Conservation (phyloP, 2,797 vertebrate genomes). For the Anguilla anguilla region DNA sequence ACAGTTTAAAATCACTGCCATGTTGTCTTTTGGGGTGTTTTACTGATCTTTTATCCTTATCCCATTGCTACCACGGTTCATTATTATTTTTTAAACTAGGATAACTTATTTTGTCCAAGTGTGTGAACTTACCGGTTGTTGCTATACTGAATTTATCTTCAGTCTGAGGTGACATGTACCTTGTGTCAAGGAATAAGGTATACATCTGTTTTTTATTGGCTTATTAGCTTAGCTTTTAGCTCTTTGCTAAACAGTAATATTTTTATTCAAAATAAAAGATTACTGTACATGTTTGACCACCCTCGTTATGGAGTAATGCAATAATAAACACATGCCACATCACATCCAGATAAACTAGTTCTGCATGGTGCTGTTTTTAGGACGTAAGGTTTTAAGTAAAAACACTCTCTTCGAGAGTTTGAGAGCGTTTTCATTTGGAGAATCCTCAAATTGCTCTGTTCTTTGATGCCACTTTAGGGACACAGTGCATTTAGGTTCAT, state of each 20-base stretch:
- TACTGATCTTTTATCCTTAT: background rate
- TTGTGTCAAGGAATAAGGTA: background rate
- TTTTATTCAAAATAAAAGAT: background rate
- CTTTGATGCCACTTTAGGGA: background rate
- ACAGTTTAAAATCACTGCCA: background rate
- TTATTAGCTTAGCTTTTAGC: background rate
- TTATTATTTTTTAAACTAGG: background rate
- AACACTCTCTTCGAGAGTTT: background rate
- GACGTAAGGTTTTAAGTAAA: background rate
- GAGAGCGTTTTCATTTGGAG: background rate
- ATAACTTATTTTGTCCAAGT: background rate
- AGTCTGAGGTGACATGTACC: background rate
- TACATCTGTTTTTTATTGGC: background rate
- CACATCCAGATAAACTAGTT: background rate
- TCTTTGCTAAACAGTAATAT: background rate
- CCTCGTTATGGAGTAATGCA: background rate
- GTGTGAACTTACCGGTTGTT: background rate
- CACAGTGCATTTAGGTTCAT: background rate
- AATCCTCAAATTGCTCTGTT: background rate
- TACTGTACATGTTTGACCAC: background rate
- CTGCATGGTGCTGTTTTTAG: background rate
- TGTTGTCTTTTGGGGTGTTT: background rate
- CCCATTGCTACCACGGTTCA: background rate
- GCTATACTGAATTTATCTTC: background rate
- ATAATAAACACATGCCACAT: background rate